These are phyloP conservation scores for Belgica antarctica DNA, from an alignment of 2,888 invertebrate species.

Conservation along the genomic window DNA sequence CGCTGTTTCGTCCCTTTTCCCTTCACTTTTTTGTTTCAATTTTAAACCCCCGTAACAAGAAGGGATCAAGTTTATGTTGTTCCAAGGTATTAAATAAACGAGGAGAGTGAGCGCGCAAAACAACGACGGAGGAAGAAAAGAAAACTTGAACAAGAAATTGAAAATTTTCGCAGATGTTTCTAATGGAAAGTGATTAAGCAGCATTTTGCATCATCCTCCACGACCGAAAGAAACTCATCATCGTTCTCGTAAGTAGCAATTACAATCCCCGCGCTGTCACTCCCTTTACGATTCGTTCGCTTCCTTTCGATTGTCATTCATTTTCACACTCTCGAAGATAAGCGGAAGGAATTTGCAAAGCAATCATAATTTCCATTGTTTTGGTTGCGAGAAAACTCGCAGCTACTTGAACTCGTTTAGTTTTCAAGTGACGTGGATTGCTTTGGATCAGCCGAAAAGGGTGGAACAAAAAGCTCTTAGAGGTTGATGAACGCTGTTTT, in stretches of 20 bases:
- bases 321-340: background rate
- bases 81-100: slow-evolving; percentile 5
- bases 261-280: background rate
- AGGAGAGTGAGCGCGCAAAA: background rate
- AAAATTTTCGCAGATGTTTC: slow-evolving; percentile 32
- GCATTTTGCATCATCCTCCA: slow-evolving; percentile 10
- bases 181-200: slow-evolving; percentile 36
- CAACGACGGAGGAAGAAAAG: slow-evolving; percentile 5
- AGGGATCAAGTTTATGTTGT: slow-evolving; percentile 23
- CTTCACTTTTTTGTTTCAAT: background rate
- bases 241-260: background rate
- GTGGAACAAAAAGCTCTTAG: no score
- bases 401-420: no score
- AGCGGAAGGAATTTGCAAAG: no score
- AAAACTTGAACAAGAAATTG: background rate
- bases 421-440: no score
- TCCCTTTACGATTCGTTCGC: no score
- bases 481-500: no score
- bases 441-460: no score
- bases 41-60: background rate
- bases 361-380: no score
- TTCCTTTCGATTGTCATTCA: background rate
- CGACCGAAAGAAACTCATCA: slow-evolving; percentile 3
- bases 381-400: no score
- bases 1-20: background rate